Evolutionary conservation across 1,140 invertebrate species (phyloP).

Genomic region (Pseudoatta argentina): DNA sequence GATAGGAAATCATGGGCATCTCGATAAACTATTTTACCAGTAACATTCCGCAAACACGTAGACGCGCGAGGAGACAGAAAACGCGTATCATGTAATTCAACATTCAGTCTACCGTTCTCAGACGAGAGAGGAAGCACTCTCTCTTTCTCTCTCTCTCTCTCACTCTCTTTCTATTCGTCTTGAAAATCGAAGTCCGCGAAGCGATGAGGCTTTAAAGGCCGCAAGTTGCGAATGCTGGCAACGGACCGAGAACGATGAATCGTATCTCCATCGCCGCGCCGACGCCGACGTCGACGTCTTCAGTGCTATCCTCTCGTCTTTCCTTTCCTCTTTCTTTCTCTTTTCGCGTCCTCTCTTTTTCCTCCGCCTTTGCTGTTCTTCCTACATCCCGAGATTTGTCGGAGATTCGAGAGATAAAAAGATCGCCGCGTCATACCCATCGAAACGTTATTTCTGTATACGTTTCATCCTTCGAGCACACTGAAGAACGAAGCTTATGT

Average conservation of each 20-base stretch:
- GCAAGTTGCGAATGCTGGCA: slow-evolving; percentile 40
- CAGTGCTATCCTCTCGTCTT: slow-evolving; percentile 13
- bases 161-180: not conserved
- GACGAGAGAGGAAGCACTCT: not conserved
- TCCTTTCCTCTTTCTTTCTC: not conserved
- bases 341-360: slow-evolving; percentile 1
- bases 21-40: slow-evolving; percentile 1
- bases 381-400: slow-evolving; percentile 35
- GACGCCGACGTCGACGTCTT: slow-evolving; percentile 32
- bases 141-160: not conserved
- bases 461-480: slow-evolving; percentile 53
- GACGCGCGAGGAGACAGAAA: slow-evolving; percentile 29
- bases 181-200: slow-evolving; percentile 64
- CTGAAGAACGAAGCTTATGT: slow-evolving; percentile 47
- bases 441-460: slow-evolving; percentile 67
- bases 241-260: slow-evolving; percentile 68
- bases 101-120: slow-evolving; percentile 18
- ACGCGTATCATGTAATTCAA: slow-evolving; percentile 63
- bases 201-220: slow-evolving; percentile 62
- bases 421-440: slow-evolving; percentile 72
- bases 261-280: slow-evolving; percentile 55
- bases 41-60: slow-evolving; percentile 10
- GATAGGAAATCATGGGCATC: slow-evolving; percentile 46
- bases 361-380: slow-evolving; percentile 9
- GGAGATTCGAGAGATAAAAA: slow-evolving; percentile 71